Conservation (phyloP, 2,888 invertebrate genomes). For the Eristalinus aeneus region DNA sequence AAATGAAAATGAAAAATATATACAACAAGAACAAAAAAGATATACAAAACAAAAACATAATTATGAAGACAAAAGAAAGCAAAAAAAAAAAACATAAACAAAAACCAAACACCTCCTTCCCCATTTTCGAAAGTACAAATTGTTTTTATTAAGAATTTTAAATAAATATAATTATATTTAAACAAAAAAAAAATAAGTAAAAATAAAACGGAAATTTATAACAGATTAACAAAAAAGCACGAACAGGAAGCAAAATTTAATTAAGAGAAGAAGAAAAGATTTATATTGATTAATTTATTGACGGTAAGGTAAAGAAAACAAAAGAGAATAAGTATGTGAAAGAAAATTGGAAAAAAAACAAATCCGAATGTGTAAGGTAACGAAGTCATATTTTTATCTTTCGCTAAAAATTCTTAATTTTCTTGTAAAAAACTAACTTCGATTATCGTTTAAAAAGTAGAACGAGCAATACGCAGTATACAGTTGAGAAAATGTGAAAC, state of each 20-base stretch:
- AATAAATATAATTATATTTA: slow-evolving; percentile 72
- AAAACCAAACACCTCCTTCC: slow-evolving; percentile 78
- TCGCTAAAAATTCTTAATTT: background rate
- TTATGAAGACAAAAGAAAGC: slow-evolving; percentile 65
- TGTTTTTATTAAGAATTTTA: slow-evolving; percentile 79
- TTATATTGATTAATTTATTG: slow-evolving; percentile 51
- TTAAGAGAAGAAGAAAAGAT: slow-evolving; percentile 39
- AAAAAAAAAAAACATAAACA: slow-evolving; percentile 72
- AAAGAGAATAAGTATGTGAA: slow-evolving; percentile 17
- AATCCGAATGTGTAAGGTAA: background rate
- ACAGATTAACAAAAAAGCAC: background rate
- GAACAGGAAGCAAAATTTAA: slow-evolving; percentile 44
- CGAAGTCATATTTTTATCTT: slow-evolving; percentile 51
- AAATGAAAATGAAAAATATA: slow-evolving; percentile 58
- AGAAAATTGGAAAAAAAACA: slow-evolving; percentile 21
- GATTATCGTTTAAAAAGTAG: background rate
- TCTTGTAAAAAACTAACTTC: slow-evolving; percentile 1
- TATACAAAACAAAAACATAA: slow-evolving; percentile 70
- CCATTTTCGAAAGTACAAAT: slow-evolving; percentile 81
- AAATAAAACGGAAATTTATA: slow-evolving; percentile 19
- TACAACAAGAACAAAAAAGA: slow-evolving; percentile 68
- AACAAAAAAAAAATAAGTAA: slow-evolving; percentile 39
- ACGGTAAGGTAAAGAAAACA: slow-evolving; percentile 22
- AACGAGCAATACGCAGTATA: background rate
- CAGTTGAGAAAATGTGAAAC: background rate